Percentiles rank a stretch among this genome's conserved stretches.
phyloP scores from a whole-genome alignment of 2,888 invertebrate species.

The Leucania comma region DNA sequence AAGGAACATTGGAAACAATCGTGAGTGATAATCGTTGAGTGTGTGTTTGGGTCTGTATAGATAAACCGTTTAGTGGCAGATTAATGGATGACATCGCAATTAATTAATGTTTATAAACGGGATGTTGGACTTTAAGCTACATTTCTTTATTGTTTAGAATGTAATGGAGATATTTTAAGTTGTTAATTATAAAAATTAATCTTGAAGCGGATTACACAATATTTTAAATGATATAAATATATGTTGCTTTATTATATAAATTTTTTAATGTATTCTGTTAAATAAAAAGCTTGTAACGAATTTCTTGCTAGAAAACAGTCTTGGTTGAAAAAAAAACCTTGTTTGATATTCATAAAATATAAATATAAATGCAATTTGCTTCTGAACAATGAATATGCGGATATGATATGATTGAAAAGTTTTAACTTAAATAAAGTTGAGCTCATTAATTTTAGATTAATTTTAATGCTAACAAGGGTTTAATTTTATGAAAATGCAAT shows the following conservation, averaged over 20 bases:
- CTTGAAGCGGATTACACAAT: conserved; percentile 39
- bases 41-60: conserved; percentile 42
- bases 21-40: conserved; percentile 33
- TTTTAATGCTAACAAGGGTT: not conserved
- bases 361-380: conserved; percentile 35
- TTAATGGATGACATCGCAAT: conserved; percentile 7
- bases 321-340: not conserved
- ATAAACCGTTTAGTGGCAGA: conserved; percentile 14
- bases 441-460: conserved; percentile 19
- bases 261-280: not conserved
- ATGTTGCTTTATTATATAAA: not conserved
- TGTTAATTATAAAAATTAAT: conserved; percentile 3
- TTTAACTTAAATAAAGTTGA: conserved; percentile 17
- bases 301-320: not conserved
- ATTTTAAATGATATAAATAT: not conserved
- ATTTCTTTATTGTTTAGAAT: conserved; percentile 27
- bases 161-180: conserved; percentile 1
- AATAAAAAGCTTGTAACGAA: not conserved
- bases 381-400: conserved; percentile 2
- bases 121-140: conserved; percentile 31
- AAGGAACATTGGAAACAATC: conserved; percentile 26
- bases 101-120: conserved; percentile 25
- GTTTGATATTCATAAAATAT: not conserved
- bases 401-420: conserved; percentile 9
- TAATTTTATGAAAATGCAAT: conserved; percentile 30